Percentiles rank a stretch among this genome's conserved stretches.
These are phyloP conservation scores for Venustaconcha ellipsiformis DNA, from an alignment of 1,140 invertebrate genomes.

Conservation along the genomic window DNA sequence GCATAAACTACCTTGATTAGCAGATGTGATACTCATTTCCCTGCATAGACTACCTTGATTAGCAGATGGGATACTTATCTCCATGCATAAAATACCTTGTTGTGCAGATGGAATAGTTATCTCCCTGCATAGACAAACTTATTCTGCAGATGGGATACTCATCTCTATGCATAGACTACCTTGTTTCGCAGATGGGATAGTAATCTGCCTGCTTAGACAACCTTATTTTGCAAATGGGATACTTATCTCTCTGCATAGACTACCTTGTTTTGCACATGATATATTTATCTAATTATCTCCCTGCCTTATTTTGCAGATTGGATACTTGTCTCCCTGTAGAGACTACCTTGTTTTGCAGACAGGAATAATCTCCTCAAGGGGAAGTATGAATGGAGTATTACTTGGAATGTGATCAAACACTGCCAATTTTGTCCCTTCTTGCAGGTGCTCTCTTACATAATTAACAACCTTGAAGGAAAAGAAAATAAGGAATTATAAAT, in stretches of 20 bases:
- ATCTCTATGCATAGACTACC: constrained; percentile 30
- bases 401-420: constrained; percentile 68
- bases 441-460: constrained; percentile 41
- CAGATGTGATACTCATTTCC: constrained; percentile 37
- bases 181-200: constrained; percentile 49
- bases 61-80: background rate
- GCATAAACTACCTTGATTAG: constrained; percentile 47
- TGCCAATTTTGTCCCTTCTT: constrained; percentile 54
- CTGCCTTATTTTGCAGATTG: background rate
- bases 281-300: background rate
- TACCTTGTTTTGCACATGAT: constrained; percentile 58
- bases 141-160: background rate
- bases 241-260: background rate
- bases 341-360: constrained; percentile 58
- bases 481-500: constrained; percentile 10
- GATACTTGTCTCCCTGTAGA: background rate
- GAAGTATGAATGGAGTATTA: constrained; percentile 64
- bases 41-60: constrained; percentile 31
- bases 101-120: constrained; percentile 43
- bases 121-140: too few species aligned
- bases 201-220: constrained; percentile 16
- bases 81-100: constrained; percentile 38
- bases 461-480: constrained; percentile 39
- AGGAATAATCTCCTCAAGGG: constrained; percentile 56
- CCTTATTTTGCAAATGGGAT: constrained; percentile 54